phyloP scores from a whole-genome alignment of 2,113 vertebrate genomes.

The Semnornis frantzii region DNA sequence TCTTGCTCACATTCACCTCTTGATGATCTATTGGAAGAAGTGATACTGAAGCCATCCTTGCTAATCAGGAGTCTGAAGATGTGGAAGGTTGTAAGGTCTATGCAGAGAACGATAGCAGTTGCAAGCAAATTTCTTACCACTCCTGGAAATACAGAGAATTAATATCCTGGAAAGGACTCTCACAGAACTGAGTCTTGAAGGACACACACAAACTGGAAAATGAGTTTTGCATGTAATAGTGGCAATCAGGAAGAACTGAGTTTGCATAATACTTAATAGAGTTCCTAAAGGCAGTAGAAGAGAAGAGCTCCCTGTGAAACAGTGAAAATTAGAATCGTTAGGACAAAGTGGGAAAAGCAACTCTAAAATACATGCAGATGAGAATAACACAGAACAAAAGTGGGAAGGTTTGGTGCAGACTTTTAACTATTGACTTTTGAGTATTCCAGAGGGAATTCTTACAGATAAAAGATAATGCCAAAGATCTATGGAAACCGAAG shows the following conservation, averaged over 20 bases:
- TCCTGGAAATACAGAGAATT: not conserved
- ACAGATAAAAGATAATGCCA: not conserved
- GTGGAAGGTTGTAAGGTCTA: not conserved
- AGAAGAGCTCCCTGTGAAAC: not conserved
- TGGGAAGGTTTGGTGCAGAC: fast-evolving
- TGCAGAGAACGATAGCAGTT: not conserved
- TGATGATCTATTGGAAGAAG: not conserved
- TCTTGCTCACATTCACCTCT: not conserved
- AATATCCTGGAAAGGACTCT: not conserved
- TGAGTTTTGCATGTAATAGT: not conserved
- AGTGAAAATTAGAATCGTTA: not conserved
- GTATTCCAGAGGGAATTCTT: not conserved
- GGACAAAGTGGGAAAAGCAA: not conserved
- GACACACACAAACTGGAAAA: not conserved
- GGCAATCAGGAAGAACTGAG: not conserved
- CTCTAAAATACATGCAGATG: not conserved
- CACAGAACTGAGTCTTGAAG: not conserved
- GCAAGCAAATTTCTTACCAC: not conserved
- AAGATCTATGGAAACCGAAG: not conserved
- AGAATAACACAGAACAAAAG: not conserved
- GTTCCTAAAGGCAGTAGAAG: not conserved
- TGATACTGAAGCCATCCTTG: not conserved
- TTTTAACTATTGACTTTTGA: not conserved
- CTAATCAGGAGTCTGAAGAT: not conserved
- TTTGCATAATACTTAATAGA: not conserved